Base-by-base conservation (phyloP, 23 tunicate species). In the Botrylloides violaceus region DNA sequence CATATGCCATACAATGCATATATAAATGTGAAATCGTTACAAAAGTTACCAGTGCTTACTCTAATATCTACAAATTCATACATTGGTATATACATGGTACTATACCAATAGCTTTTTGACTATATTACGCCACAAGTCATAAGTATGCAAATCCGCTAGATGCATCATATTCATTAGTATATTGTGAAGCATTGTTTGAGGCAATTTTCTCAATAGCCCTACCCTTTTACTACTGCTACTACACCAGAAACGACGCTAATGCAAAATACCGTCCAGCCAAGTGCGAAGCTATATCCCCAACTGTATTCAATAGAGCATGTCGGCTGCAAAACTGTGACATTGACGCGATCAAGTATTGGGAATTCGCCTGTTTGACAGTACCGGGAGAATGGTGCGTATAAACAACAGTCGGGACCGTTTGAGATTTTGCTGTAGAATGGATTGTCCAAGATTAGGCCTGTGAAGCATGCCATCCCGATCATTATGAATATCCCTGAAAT, bases 281-380 rank as follows among this genome's bases (percentile, higher is more conserved):
- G 36, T 3, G 70, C 70, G 33, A 63, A 63, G 33, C 70, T 63
- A 31, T 63, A 63, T 29, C 70, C 70, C 70, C 70, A 63, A 15
- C 53, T 43, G 53, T 43, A 43, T 43, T 43, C 53, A 43, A 43
- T 43, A 15, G 12, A 7, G 53, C 53, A 43, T 7, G 53, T 43
- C 53, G 53, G 53, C 12, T 15, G 53, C 53, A 9, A 15, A 43
- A 9, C 15, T 43, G 53, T 7, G 15, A 43, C 15, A 43, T 43
- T 43, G 12, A 43, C 12, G 53, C 53, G 53, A 43, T 43, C 53
- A 15, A 43, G 53, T 7, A 43, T 7, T 15, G 9, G 53, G 12
- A 15, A 43, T 15, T 43, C 12, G 9, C 53, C 53, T 7, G 53
- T 43, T 43, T 43, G 9, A 15, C 53, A 43, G 53, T 43, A 43